Conservation (phyloP, 2,113 vertebrate species). For the Bubalus kerabau region DNA sequence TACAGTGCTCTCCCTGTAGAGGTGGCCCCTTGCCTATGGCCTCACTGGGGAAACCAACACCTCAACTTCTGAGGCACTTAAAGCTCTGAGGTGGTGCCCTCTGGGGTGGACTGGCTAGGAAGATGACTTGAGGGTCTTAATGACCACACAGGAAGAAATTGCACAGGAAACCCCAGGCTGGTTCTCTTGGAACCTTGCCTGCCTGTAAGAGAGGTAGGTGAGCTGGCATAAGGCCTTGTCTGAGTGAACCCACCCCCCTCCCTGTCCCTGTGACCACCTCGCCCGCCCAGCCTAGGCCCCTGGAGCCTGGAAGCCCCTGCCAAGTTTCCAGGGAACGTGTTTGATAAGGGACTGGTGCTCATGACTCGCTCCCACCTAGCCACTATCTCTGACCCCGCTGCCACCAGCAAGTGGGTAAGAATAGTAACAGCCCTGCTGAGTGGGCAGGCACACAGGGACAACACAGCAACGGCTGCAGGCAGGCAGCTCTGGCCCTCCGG, state of each 20-base stretch:
- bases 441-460: not conserved
- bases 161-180: not conserved
- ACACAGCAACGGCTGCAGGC: not conserved
- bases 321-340: conserved; percentile 88
- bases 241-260: not conserved
- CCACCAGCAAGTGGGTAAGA: conserved; percentile 58
- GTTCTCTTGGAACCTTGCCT: not conserved
- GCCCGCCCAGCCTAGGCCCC: not conserved
- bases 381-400: conserved; percentile 63
- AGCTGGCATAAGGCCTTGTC: not conserved
- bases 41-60: not conserved
- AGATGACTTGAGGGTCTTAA: not conserved
- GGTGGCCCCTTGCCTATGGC: not conserved
- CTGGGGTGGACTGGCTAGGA: not conserved
- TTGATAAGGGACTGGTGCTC: conserved; percentile 81
- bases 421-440: conserved; percentile 59
- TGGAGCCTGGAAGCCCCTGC: conserved; percentile 65
- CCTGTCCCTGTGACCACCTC: not conserved
- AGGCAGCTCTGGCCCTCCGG: not conserved
- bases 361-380: conserved; percentile 77
- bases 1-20: not conserved
- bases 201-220: not conserved
- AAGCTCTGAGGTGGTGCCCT: not conserved
- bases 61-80: not conserved
- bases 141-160: not conserved